Conservation (phyloP, 2,797 vertebrate genomes). For the Microchirus variegatus region DNA sequence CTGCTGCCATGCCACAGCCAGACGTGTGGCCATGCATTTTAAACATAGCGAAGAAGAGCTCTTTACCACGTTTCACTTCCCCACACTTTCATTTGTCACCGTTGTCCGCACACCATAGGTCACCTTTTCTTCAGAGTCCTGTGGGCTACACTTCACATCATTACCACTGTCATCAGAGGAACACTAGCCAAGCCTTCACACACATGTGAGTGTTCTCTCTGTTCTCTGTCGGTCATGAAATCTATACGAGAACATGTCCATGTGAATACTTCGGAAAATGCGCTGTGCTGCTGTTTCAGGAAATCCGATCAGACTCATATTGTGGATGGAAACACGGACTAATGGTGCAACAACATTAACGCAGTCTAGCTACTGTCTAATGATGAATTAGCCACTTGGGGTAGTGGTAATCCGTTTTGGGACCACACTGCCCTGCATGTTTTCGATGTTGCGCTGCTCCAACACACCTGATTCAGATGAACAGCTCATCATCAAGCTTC, state of each 20-base stretch:
- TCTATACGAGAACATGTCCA: background rate
- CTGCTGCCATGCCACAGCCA: conserved; percentile 36
- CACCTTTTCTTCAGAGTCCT: conserved; percentile 20
- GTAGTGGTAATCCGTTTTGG: too few relatives aligned
- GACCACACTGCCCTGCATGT: too few relatives aligned
- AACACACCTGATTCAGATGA: too few relatives aligned
- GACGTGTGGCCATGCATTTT: conserved; percentile 43
- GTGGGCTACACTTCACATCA: conserved; percentile 20
- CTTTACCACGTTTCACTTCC: conserved; percentile 16
- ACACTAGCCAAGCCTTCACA: background rate
- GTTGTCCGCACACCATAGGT: conserved; percentile 18
- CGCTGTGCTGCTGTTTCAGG: background rate
- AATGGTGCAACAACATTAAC: background rate
- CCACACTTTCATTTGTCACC: conserved; percentile 36
- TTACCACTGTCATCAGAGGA: conserved; percentile 10
- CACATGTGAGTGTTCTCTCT: background rate
- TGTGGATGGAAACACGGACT: too few relatives aligned
- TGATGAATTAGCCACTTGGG: too few relatives aligned
- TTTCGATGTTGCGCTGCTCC: too few relatives aligned
- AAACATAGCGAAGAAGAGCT: conserved; percentile 27
- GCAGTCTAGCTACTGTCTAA: background rate
- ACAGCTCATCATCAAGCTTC: too few relatives aligned
- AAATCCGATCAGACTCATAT: background rate
- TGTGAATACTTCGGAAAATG: background rate
- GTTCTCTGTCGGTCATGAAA: conserved; percentile 4